Percentiles rank a stretch among this genome's conserved stretches.
These are phyloP conservation scores for Callorhinus ursinus DNA, from an alignment of 2,113 vertebrate genomes.

Conservation along the genomic window DNA sequence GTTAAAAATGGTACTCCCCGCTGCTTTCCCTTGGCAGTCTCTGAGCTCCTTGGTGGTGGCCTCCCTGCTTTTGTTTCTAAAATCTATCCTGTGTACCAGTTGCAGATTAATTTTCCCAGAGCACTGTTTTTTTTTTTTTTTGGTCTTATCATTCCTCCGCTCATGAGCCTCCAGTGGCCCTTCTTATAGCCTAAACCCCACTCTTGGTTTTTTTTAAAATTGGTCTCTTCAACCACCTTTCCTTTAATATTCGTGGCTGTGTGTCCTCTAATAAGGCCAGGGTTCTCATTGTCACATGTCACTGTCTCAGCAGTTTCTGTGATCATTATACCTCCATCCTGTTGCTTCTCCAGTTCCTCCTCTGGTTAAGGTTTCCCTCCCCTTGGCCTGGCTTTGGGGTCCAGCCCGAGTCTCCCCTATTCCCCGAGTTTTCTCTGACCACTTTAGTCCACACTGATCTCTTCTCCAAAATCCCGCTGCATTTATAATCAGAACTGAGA, in stretches of 20 bases:
- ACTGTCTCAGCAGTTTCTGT: not conserved
- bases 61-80: not conserved
- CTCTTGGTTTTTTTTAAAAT: not conserved
- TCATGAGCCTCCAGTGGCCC: not conserved
- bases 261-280: not conserved
- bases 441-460: not conserved
- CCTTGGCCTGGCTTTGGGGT: not conserved
- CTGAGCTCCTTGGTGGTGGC: no score
- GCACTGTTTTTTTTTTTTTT: not conserved
- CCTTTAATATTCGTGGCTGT: not conserved
- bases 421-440: not conserved
- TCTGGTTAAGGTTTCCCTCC: not conserved
- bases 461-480: not conserved
- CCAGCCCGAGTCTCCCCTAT: not conserved
- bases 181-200: not conserved
- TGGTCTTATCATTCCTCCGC: not conserved
- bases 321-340: no score
- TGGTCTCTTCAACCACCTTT: not conserved
- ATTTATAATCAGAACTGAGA: slow-evolving; percentile 5
- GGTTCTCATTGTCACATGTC: not conserved
- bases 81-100: not conserved
- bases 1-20: not conserved
- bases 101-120: not conserved
- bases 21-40: not conserved
- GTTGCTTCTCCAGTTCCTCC: not conserved